A percentile compares a stretch with the other conserved stretches of the same genome.
Evolutionary conservation across 1,140 invertebrate genomes (phyloP).

Genomic region (Eriocheir sinensis): DNA sequence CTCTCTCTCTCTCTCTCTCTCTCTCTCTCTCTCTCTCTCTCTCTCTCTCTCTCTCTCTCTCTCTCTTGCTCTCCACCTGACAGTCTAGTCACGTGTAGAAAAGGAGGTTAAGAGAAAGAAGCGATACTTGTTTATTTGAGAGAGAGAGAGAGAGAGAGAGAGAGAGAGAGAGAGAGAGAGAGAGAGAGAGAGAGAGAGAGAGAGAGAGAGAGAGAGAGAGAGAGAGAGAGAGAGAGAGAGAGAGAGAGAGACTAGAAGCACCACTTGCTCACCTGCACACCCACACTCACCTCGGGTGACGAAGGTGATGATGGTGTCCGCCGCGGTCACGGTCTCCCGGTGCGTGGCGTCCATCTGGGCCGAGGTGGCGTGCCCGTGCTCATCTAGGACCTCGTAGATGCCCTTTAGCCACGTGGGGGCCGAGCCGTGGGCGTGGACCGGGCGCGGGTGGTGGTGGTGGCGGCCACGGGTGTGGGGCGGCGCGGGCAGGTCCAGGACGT

Average conservation of each 20-base stretch:
- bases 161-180: background rate
- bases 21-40: no score
- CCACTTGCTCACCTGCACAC: conserved; percentile 34
- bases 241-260: background rate
- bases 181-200: conserved; percentile 25
- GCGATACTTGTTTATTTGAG: no score
- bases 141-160: conserved; percentile 48
- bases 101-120: background rate
- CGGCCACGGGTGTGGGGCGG: background rate
- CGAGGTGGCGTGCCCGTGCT: conserved; percentile 11
- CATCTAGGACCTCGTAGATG: conserved; percentile 48
- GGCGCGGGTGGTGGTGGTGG: conserved; percentile 47
- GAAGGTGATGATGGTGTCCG: conserved; percentile 73
- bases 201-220: conserved; percentile 20
- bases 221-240: conserved; percentile 27
- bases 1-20: no score
- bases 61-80: background rate
- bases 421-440: conserved; percentile 21
- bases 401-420: conserved; percentile 54
- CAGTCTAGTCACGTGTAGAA: no score
- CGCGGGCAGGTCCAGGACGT: conserved; percentile 59
- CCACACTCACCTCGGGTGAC: conserved; percentile 66
- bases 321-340: conserved; percentile 68
- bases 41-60: no score
- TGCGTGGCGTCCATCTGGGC: conserved; percentile 59